phyloP scores from a whole-genome alignment of 2,113 vertebrate genomes.

The Platysteira castanea region DNA sequence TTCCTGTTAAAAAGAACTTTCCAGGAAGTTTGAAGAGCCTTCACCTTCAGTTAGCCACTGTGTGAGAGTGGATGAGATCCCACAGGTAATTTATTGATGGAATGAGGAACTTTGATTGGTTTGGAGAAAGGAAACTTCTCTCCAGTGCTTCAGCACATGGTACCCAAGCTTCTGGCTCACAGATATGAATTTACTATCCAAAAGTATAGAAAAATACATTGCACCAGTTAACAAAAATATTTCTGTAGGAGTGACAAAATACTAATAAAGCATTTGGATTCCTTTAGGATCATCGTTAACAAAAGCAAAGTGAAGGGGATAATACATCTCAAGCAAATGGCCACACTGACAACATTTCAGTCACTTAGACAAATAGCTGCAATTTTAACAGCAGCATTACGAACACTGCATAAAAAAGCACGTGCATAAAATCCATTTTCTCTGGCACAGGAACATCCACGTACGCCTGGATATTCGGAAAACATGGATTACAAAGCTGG shows the following conservation, averaged over 20 bases:
- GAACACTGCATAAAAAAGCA: not conserved
- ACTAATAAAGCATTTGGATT: not conserved
- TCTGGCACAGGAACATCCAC: not conserved
- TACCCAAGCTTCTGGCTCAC: not conserved
- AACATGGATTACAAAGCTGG: not conserved
- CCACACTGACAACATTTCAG: not conserved
- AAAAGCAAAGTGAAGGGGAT: not conserved
- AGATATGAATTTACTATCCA: not conserved
- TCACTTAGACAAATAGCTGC: not conserved
- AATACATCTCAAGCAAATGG: not conserved
- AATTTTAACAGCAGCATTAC: not conserved
- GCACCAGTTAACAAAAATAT: not conserved
- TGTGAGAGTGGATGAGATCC: rapidly evolving
- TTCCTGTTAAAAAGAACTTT: not conserved
- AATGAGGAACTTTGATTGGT: not conserved
- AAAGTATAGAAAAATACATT: not conserved
- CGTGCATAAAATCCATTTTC: not conserved
- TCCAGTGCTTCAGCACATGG: not conserved
- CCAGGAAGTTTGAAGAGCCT: not conserved
- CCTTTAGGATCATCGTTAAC: not conserved
- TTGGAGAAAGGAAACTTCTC: not conserved
- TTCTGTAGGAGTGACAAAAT: not conserved
- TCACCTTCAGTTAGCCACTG: too few species aligned
- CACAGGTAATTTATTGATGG: not conserved
- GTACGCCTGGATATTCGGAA: not conserved